Conservation (phyloP, 2,797 vertebrate genomes). For the Uromys caudimaculatus region DNA sequence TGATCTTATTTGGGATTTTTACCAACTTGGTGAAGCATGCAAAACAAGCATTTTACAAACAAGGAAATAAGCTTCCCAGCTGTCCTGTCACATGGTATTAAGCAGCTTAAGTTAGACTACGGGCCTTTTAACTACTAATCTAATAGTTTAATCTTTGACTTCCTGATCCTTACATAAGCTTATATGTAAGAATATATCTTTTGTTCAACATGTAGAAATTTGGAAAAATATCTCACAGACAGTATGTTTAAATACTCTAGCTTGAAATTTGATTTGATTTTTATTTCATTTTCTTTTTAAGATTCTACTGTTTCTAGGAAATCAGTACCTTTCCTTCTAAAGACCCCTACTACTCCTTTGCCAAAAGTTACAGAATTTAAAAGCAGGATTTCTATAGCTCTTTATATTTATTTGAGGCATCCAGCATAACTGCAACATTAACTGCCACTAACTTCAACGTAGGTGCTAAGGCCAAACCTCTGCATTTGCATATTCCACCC, state of each 20-base stretch:
- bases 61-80: conserved; percentile 56
- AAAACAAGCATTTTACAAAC: conserved; percentile 67
- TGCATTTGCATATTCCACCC: background rate
- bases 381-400: conserved; percentile 54
- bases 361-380: conserved; percentile 49
- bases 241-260: conserved; percentile 20
- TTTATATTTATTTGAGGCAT: conserved; percentile 35
- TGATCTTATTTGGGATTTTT: conserved; percentile 66
- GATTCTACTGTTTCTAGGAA: conserved; percentile 48
- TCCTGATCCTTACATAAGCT: conserved; percentile 53
- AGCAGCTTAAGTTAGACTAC: conserved; percentile 45
- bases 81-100: conserved; percentile 46
- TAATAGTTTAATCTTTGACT: conserved; percentile 40
- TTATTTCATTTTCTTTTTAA: background rate
- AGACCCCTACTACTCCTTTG: background rate
- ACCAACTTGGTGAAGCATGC: conserved; percentile 52
- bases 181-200: conserved; percentile 26
- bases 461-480: background rate
- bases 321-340: background rate
- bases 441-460: background rate
- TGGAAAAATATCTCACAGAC: conserved; percentile 40
- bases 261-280: conserved; percentile 38
- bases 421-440: conserved; percentile 30
- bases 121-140: conserved; percentile 60
- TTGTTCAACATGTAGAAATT: conserved; percentile 46